phyloP scores from a whole-genome alignment of 2,888 invertebrate species.

The Dorcus parallelipipedus region DNA sequence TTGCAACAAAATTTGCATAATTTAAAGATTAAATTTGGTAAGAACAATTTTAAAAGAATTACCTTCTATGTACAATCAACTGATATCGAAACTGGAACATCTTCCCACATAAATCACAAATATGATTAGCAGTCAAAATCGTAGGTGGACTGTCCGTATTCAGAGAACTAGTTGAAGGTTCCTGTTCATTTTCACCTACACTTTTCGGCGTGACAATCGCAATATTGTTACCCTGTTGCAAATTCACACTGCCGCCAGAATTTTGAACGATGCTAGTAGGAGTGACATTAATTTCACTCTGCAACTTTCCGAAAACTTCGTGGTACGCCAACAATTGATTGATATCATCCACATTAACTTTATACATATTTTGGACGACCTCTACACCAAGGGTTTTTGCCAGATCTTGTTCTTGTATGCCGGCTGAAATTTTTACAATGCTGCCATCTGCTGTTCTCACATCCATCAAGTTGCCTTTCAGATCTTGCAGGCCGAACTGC shows the following conservation, averaged over 20 bases:
- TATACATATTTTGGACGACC: constrained; percentile 79
- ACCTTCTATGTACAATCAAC: constrained; percentile 77
- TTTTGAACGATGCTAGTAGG: constrained; percentile 38
- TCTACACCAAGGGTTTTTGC: constrained; percentile 61
- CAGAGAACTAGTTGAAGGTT: constrained; percentile 55
- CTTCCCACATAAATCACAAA: constrained; percentile 82
- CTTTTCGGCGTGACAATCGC: constrained; percentile 41
- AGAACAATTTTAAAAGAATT: too few relatives aligned
- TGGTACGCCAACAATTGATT: constrained; percentile 82
- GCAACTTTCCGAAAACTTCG: constrained; percentile 76
- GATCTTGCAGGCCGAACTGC: constrained; percentile 45
- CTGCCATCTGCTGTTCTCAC: constrained; percentile 66
- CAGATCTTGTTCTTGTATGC: constrained; percentile 58
- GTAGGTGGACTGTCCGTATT: constrained; percentile 61
- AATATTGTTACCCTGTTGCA: constrained; percentile 31
- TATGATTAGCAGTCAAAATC: constrained; percentile 60
- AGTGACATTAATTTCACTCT: constrained; percentile 55
- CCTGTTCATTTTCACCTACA: constrained; percentile 53
- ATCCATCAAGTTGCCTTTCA: constrained; percentile 57
- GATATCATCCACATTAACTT: constrained; percentile 80
- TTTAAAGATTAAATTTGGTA: too few relatives aligned
- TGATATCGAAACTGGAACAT: constrained; percentile 86
- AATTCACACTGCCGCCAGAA: constrained; percentile 24
- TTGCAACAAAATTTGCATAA: too few relatives aligned
- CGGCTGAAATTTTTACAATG: constrained; percentile 70